Percentiles rank a stretch among this genome's conserved stretches.
Evolutionary conservation across 2,888 invertebrate species (phyloP).

Genomic region (Corbicula japonica): DNA sequence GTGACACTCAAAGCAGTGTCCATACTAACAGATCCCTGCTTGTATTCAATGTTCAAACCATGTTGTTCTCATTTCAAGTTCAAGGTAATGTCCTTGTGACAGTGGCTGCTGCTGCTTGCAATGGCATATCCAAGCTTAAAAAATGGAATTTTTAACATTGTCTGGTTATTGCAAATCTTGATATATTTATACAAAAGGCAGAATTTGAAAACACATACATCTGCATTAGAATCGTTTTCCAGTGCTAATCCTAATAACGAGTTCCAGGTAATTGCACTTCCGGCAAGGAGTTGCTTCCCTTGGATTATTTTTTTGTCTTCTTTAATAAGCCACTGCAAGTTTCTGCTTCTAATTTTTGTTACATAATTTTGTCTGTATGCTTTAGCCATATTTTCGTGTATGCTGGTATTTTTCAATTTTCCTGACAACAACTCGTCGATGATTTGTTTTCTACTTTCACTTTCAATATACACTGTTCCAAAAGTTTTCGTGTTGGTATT

Average conservation of each 20-base stretch:
- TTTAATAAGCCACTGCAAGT: constrained; percentile 18
- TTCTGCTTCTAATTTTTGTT: constrained; percentile 9
- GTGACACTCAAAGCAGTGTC: too few species aligned
- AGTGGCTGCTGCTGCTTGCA: too few species aligned
- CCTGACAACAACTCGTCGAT: background rate
- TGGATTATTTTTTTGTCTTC: background rate
- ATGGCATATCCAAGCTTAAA: too few species aligned
- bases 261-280: constrained; percentile 3
- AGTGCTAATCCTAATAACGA: background rate
- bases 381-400: background rate
- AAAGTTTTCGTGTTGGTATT: constrained; percentile 31
- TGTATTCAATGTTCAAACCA: too few species aligned
- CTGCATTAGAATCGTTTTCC: constrained; percentile 30
- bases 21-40: too few species aligned
- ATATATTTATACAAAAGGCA: too few species aligned
- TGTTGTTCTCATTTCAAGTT: too few species aligned
- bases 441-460: constrained; percentile 30
- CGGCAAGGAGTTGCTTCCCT: constrained; percentile 31
- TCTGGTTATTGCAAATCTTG: too few species aligned
- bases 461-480: constrained; percentile 32
- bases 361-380: constrained; percentile 23
- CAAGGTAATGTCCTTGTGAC: too few species aligned
- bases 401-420: background rate
- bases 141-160: too few species aligned
- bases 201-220: constrained; percentile 28